Evolutionary conservation across 2,888 invertebrate genomes (phyloP), one percentile per base, ranked within the genome.

Genomic region (Caprella mutica): DNA sequence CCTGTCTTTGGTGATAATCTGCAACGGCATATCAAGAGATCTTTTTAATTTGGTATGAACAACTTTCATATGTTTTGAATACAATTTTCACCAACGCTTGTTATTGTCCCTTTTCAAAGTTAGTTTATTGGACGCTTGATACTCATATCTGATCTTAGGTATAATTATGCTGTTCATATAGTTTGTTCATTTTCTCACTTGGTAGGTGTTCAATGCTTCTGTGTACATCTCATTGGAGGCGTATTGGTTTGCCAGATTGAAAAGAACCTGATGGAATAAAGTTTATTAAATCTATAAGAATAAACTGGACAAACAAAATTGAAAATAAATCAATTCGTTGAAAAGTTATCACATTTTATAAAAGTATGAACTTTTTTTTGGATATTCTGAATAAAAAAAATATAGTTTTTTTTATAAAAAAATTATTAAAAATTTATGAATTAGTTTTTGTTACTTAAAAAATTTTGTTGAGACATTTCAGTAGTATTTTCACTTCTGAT

Each of bases 231-330:
- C 93, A 72, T 91, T 96, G 51, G 85, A 81, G 12, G 88, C 85
- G 72, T 96, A 97, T 71, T 96, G 93, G 70, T 85, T 89, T 2
- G 94, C 97, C 65, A 98, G 77, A 72, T 96, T 98, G 70, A 97
- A 94, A 39, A 94, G 78, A 0, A 96, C 92, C 90, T 92, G 70
- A 5, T 9, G 30, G 19, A 33, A 33, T 33, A 33, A 33, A 33
- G 14, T 14, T 9, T 9, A 33, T 33, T 9, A 33, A 33, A 9
- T 33, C 33, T 33, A 9, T 14, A 33, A 33, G 33, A 8, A 33
- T 9, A 33, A 8, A 33, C 9, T 33, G 8, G 14, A 33, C 33
- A 9, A 5, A 38, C 19, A 6, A 38, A 38, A 38, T 38, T 17
- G n/a, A 5, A 5, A 38, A 12, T 38, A 38, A 6, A 17, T 38